Conservation (phyloP, 2,888 invertebrate species). For the Hylaea fasciaria region DNA sequence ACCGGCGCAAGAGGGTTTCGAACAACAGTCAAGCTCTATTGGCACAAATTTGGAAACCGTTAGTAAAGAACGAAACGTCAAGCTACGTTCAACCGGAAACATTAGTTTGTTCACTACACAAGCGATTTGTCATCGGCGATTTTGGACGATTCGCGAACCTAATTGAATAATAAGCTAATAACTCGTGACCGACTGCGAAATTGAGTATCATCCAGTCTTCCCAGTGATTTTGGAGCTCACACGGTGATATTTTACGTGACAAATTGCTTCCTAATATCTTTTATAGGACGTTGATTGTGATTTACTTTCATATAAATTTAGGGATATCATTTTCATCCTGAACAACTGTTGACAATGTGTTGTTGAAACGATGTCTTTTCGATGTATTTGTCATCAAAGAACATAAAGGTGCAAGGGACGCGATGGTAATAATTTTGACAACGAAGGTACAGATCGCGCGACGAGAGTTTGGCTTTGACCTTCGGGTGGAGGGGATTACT, state of each 20-base stretch:
- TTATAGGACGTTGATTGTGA: slow-evolving; percentile 5
- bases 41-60: neutral
- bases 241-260: slow-evolving; percentile 1
- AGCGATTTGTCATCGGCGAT: slow-evolving; percentile 53
- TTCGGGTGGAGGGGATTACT: too few species aligned
- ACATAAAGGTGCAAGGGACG: too few species aligned
- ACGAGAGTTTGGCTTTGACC: too few species aligned
- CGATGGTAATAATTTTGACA: too few species aligned
- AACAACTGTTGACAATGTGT: neutral
- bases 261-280: slow-evolving; percentile 13
- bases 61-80: slow-evolving; percentile 3
- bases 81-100: slow-evolving; percentile 20
- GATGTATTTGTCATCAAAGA: too few species aligned
- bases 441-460: too few species aligned
- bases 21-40: neutral
- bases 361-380: neutral
- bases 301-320: neutral
- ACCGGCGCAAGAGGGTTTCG: too few species aligned
- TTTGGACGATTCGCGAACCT: slow-evolving; percentile 58
- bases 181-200: slow-evolving; percentile 38
- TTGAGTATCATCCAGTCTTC: slow-evolving; percentile 16
- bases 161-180: slow-evolving; percentile 59
- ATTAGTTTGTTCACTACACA: slow-evolving; percentile 56
- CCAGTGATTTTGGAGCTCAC: slow-evolving; percentile 4
- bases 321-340: neutral